Evolutionary conservation across 2,888 invertebrate genomes (phyloP), one percentile per base, ranked within the genome.

Genomic region (Exephanes ischioxanthus): DNA sequence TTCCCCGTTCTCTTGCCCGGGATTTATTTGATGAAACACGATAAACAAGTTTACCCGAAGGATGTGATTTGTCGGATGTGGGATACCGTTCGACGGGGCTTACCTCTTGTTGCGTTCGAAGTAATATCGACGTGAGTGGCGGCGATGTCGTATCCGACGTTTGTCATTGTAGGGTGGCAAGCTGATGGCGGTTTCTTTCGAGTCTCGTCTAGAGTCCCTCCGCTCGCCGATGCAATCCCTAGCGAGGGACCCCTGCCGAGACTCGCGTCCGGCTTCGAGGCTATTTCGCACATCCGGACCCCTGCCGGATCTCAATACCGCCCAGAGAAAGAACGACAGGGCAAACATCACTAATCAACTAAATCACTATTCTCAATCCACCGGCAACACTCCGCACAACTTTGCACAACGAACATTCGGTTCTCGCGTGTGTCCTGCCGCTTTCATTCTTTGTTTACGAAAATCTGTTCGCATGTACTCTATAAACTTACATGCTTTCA

Each of bases 71-170:
- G 53, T 37, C 45, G 22, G 53, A n/a, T 48, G 0, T 1, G 16
- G 26, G 51, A 26, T 61, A 19, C 71, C 9, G n/a, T 0, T 9
- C 26, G 16, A 26, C 19, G 66, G 72, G 63, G 88, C 92, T 92
- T 90, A 92, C 92, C 92, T 92, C 84, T 84, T 90, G 75, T 89
- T 91, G 72, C 91, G 90, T 6, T 92, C 92, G 84, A 91, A 88
- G 86, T 92, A 90, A 88, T 91, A 92, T 61, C 92, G 90, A 7
- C 92, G 91, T 61, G 92, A 93, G 75, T 91, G 92, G n/a, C 92
- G 87, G 55, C 92, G 90, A 53, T 80, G 83, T 55, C 90, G 89
- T 11, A 89, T 88, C 22, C 91, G 89, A 9, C 91, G 90, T 87
- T 89, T 90, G 30, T 92, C 92, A 58, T 86, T 78, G 70, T 78